Percentiles rank a stretch among this genome's conserved stretches.
These are phyloP conservation scores for Coecobrya sp. DNA, from an alignment of 2,888 invertebrate species.

Conservation along the genomic window DNA sequence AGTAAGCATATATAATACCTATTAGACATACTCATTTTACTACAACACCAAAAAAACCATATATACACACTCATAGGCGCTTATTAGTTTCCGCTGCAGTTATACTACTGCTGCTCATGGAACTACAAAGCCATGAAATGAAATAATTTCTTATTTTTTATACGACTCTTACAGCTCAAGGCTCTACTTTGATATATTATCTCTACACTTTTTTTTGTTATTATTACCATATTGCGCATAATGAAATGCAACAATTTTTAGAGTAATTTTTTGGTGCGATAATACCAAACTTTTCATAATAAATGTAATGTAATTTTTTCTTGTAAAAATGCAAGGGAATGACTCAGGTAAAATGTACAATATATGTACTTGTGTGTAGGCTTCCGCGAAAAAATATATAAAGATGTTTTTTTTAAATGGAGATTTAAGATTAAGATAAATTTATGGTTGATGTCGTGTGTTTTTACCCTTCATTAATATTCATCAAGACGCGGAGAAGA, in stretches of 20 bases:
- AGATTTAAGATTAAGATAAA: conserved; percentile 74
- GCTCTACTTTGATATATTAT: background rate
- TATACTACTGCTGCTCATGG: conserved; percentile 57
- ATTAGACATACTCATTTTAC: conserved; percentile 70
- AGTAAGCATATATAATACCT: conserved; percentile 52
- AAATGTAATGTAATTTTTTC: conserved; percentile 21
- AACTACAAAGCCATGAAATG: conserved; percentile 69
- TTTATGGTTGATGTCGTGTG: conserved; percentile 77
- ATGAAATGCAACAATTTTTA: conserved; percentile 9
- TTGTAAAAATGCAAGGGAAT: conserved; percentile 27
- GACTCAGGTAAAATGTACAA: conserved; percentile 8
- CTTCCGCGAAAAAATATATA: background rate
- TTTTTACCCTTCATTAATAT: conserved; percentile 80
- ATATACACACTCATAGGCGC: background rate
- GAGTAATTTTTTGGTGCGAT: conserved; percentile 14
- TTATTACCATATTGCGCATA: conserved; percentile 31
- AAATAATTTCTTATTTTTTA: conserved; percentile 62
- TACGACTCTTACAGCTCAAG: background rate
- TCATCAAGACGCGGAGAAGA: conserved; percentile 67
- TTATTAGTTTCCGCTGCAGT: conserved; percentile 67
- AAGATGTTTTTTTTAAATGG: conserved; percentile 32
- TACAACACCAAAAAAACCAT: conserved; percentile 22
- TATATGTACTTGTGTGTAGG: background rate
- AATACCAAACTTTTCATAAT: background rate
- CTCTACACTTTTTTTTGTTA: background rate